A percentile compares a stretch with the other conserved stretches of the same genome.
phyloP scores from a whole-genome alignment of 2,113 vertebrate genomes.

The Rutilus rutilus region DNA sequence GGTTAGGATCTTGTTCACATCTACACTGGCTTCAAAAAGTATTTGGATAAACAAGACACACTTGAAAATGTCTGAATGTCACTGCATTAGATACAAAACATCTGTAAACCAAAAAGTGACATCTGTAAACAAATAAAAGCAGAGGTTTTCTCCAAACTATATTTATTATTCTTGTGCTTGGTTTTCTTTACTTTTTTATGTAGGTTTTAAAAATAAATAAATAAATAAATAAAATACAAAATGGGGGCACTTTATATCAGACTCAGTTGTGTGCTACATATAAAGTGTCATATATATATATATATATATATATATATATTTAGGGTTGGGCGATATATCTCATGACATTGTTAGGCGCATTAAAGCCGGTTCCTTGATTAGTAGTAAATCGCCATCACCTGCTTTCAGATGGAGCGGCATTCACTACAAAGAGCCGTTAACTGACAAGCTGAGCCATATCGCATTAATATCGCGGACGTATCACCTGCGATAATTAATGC shows the following conservation, averaged over 20 bases:
- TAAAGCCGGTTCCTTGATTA: no score
- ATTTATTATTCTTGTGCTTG: not conserved
- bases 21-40: not conserved
- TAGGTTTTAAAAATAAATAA: not conserved
- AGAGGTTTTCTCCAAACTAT: not conserved
- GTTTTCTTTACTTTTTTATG: not conserved
- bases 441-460: no score
- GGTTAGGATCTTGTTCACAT: conserved; percentile 7
- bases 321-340: no score
- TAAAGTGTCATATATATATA: no score
- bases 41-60: not conserved
- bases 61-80: not conserved
- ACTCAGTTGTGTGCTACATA: not conserved
- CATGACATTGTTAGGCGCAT: no score
- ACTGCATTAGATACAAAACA: not conserved
- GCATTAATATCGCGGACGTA: no score
- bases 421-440: no score
- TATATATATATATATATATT: no score
- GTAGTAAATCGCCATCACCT: no score
- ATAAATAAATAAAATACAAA: not conserved
- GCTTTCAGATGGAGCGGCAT: no score
- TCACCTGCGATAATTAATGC: no score
- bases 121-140: not conserved
- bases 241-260: not conserved
- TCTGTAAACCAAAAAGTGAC: not conserved